phyloP scores from a whole-genome alignment of 92 coral and sea anemone species.

The Isaurus tuberculatus region DNA sequence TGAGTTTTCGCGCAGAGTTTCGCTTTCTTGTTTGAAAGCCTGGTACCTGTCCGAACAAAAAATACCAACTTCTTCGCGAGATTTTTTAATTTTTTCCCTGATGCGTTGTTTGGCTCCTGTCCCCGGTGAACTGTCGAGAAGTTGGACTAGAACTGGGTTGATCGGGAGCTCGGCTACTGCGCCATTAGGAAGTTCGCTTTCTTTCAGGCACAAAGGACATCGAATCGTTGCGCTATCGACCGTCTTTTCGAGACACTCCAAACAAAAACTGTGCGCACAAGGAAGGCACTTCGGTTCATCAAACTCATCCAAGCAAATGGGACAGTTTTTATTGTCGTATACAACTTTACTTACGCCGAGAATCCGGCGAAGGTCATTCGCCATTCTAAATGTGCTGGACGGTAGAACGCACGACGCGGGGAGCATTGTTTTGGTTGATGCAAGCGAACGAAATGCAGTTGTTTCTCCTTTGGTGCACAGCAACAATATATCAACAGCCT shows the following conservation, averaged over 20 bases:
- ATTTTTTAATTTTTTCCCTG: constrained; percentile 28
- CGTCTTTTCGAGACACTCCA: constrained; percentile 40
- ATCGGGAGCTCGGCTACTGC: constrained; percentile 25
- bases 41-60: constrained; percentile 43
- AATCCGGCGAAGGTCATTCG: constrained; percentile 44
- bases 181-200: constrained; percentile 32
- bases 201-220: constrained; percentile 39
- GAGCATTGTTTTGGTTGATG: constrained; percentile 28
- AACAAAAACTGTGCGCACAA: constrained; percentile 49
- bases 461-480: constrained; percentile 28
- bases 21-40: constrained; percentile 47
- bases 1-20: constrained; percentile 38
- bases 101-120: constrained; percentile 25
- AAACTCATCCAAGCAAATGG: constrained; percentile 38
- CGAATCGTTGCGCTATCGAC: constrained; percentile 26
- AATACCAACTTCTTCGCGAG: constrained; percentile 26
- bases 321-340: constrained; percentile 34
- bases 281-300: constrained; percentile 45
- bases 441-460: constrained; percentile 6
- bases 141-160: constrained; percentile 32
- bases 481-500: constrained; percentile 29
- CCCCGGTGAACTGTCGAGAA: constrained; percentile 38
- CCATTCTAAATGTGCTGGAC: constrained; percentile 28
- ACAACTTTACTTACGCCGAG: constrained; percentile 48
- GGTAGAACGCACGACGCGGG: constrained; percentile 47